phyloP scores from a whole-genome alignment of 2,888 invertebrate genomes.

The Coenonympha glycerion region DNA sequence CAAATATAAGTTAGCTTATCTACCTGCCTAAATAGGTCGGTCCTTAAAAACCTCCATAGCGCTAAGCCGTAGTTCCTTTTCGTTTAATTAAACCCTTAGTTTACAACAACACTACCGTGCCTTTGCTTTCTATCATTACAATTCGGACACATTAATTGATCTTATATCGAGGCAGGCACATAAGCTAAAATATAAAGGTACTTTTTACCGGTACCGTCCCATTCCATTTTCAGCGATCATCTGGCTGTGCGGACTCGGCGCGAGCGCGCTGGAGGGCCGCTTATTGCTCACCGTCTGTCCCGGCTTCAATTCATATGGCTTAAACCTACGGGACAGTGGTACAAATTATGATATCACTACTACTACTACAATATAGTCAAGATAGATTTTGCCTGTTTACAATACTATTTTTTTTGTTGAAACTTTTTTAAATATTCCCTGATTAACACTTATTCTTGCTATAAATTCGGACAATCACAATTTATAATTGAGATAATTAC shows the following conservation, averaged over 20 bases:
- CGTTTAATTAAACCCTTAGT: too few species aligned
- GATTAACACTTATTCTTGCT: too few species aligned
- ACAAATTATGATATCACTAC: too few species aligned
- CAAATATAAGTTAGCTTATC: neutral
- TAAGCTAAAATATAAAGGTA: slow-evolving; percentile 7
- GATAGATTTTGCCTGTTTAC: neutral
- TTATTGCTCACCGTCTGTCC: slow-evolving; percentile 48
- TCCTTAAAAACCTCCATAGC: neutral
- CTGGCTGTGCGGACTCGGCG: slow-evolving; percentile 52
- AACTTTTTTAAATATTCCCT: too few species aligned
- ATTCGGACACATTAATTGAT: too few species aligned
- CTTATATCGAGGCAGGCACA: slow-evolving; percentile 1
- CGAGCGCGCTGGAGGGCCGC: slow-evolving; percentile 58
- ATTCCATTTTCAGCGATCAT: slow-evolving; percentile 64
- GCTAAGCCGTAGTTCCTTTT: too few species aligned
- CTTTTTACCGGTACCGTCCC: slow-evolving; percentile 58
- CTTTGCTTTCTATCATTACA: neutral
- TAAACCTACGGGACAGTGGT: slow-evolving; percentile 57
- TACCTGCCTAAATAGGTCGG: neutral
- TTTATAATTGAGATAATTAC: too few species aligned
- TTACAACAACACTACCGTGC: too few species aligned
- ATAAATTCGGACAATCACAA: too few species aligned
- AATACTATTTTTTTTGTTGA: too few species aligned
- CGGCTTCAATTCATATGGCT: slow-evolving; percentile 78
- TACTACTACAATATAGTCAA: neutral